Conservation (phyloP, 30 jellyfish, hydroid and myxozoan genomes). For the Rhopilema esculentum region DNA sequence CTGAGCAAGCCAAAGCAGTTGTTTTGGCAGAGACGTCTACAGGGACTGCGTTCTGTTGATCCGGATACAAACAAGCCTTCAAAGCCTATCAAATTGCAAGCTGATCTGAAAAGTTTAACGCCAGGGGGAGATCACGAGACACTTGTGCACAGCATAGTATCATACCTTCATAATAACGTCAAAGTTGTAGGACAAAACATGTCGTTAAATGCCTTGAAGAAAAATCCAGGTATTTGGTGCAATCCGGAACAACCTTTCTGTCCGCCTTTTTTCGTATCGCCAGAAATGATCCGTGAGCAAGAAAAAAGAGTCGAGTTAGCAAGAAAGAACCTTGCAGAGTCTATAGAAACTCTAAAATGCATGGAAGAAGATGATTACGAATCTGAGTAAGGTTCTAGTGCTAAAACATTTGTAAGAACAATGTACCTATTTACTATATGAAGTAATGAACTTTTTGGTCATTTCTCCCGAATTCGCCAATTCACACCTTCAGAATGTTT, state of each 20-base stretch:
- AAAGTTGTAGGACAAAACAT: conserved; percentile 91
- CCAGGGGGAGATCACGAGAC: conserved; percentile 87
- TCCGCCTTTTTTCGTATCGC: conserved; percentile 76
- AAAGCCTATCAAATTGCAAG: conserved; percentile 57
- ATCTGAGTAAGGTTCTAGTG: conserved; percentile 29
- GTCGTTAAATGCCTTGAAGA: conserved; percentile 85
- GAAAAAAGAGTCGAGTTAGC: conserved; percentile 83
- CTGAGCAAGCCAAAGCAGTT: conserved; percentile 84
- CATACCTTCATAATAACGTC: conserved; percentile 60
- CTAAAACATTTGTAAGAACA: not conserved
- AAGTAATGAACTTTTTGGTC: no score
- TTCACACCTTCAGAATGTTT: no score
- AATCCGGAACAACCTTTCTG: conserved; percentile 95
- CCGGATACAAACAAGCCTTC: conserved; percentile 59
- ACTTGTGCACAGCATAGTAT: conserved; percentile 71
- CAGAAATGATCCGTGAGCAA: conserved; percentile 81
- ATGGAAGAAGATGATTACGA: conserved; percentile 91
- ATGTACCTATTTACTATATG: no score
- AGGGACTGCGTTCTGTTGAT: conserved; percentile 77
- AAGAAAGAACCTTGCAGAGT: conserved; percentile 84
- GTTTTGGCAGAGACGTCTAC: conserved; percentile 94
- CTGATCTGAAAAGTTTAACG: conserved; percentile 62
- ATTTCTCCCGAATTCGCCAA: no score
- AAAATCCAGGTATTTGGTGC: conserved; percentile 91
- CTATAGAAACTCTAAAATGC: conserved; percentile 75